These are phyloP conservation scores for Sebastes fasciatus DNA, from an alignment of 2,113 vertebrate genomes.

Conservation along the genomic window DNA sequence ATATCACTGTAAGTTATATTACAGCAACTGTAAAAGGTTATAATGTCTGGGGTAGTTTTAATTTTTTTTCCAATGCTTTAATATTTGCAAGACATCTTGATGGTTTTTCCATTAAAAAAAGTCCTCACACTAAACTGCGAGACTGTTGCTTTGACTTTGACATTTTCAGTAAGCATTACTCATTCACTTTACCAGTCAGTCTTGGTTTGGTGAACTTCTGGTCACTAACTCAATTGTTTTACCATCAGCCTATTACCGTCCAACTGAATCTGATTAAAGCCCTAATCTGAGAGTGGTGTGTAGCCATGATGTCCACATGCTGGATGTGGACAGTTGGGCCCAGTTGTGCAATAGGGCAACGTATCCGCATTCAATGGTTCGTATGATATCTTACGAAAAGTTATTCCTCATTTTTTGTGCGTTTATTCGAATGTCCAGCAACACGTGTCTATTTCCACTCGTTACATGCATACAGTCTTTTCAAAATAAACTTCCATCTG, in stretches of 20 bases:
- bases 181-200: background rate
- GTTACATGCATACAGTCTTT: too few relatives aligned
- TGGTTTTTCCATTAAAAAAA: too few relatives aligned
- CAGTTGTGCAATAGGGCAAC: background rate
- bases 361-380: too few relatives aligned
- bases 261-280: slow-evolving; percentile 14
- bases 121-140: background rate
- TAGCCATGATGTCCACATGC: background rate
- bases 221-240: slow-evolving; percentile 23
- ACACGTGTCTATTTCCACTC: too few relatives aligned
- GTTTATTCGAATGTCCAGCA: too few relatives aligned
- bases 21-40: slow-evolving; percentile 5
- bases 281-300: background rate
- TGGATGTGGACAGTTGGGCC: background rate
- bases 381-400: too few relatives aligned
- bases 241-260: slow-evolving; percentile 1
- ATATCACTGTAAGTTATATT: slow-evolving; percentile 8
- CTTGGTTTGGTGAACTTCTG: slow-evolving; percentile 3
- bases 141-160: slow-evolving; percentile 11
- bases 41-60: background rate
- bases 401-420: too few relatives aligned
- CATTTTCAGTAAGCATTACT: background rate
- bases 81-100: background rate
- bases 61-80: background rate
- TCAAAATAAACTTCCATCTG: too few relatives aligned